phyloP scores from a whole-genome alignment of 2,888 invertebrate genomes.

The Chrysotoxum bicinctum region DNA sequence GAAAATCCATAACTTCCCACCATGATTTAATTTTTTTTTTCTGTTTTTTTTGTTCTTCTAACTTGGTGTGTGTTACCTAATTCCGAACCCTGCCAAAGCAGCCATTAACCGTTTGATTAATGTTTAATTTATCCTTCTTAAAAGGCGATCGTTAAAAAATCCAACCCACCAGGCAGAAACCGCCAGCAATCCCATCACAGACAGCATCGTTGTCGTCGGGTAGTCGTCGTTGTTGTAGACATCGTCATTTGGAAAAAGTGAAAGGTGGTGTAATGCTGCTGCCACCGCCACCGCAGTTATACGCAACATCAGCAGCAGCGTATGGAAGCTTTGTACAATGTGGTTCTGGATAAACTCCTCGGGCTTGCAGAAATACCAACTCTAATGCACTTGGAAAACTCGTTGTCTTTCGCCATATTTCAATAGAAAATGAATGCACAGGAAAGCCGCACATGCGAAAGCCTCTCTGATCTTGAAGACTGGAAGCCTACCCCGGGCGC shows the following conservation, averaged over 20 bases:
- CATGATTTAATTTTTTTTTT: neutral
- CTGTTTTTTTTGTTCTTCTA: neutral
- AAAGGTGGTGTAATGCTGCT: constrained; percentile 59
- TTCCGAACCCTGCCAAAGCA: constrained; percentile 37
- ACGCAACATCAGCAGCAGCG: constrained; percentile 15
- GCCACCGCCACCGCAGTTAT: constrained; percentile 13
- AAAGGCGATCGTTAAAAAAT: constrained; percentile 40
- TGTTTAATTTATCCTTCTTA: constrained; percentile 63
- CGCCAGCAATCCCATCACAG: constrained; percentile 17
- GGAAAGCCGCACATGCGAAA: constrained; percentile 7
- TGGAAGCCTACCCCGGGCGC: constrained; percentile 47
- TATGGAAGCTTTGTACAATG: constrained; percentile 9
- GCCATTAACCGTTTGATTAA: constrained; percentile 62
- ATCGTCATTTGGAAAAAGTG: constrained; percentile 53
- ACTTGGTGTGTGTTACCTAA: constrained; percentile 36
- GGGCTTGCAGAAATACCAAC: constrained; percentile 1
- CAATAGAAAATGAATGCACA: constrained; percentile 53
- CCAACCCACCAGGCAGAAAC: constrained; percentile 24
- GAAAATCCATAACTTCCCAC: constrained; percentile 25
- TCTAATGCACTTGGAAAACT: constrained; percentile 41
- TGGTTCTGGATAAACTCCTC: constrained; percentile 24
- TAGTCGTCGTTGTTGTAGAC: neutral
- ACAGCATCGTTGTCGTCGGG: constrained; percentile 13
- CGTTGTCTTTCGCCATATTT: constrained; percentile 60
- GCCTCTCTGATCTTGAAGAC: constrained; percentile 10